These are phyloP conservation scores for Sebastes reedi DNA, from an alignment of 2,797 vertebrate species.

Conservation along the genomic window DNA sequence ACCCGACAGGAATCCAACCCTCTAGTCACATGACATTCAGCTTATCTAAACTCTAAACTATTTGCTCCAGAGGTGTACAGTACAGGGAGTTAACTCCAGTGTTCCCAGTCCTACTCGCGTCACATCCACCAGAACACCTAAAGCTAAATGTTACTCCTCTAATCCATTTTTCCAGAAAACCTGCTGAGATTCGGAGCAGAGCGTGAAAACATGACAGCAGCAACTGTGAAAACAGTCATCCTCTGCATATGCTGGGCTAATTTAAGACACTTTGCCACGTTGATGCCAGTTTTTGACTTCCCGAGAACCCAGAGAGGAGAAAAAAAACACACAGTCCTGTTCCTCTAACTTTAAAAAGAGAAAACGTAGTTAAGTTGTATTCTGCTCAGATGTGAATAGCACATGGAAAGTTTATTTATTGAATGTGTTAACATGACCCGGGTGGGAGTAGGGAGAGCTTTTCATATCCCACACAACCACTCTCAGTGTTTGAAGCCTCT, in stretches of 20 bases:
- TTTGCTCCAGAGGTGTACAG: not conserved
- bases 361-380: not conserved
- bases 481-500: slow-evolving; percentile 21
- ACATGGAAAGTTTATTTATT: slow-evolving; percentile 15
- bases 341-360: not conserved
- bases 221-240: slow-evolving; percentile 66
- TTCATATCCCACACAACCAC: slow-evolving; percentile 39
- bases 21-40: not conserved
- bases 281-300: slow-evolving; percentile 24
- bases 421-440: not conserved
- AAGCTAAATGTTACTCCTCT: slow-evolving; percentile 11
- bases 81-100: not conserved
- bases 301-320: not conserved
- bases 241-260: slow-evolving; percentile 65
- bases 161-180: slow-evolving; percentile 25
- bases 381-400: slow-evolving; percentile 31
- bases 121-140: not conserved
- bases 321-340: not conserved
- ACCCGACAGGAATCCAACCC: not conserved
- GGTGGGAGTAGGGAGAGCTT: slow-evolving; percentile 48
- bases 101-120: not conserved
- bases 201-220: slow-evolving; percentile 60
- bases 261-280: slow-evolving; percentile 35
- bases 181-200: slow-evolving; percentile 51
- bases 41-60: not conserved